Base-by-base conservation (phyloP, 2,888 invertebrate species). In the Hofmannophila pseudospretella region DNA sequence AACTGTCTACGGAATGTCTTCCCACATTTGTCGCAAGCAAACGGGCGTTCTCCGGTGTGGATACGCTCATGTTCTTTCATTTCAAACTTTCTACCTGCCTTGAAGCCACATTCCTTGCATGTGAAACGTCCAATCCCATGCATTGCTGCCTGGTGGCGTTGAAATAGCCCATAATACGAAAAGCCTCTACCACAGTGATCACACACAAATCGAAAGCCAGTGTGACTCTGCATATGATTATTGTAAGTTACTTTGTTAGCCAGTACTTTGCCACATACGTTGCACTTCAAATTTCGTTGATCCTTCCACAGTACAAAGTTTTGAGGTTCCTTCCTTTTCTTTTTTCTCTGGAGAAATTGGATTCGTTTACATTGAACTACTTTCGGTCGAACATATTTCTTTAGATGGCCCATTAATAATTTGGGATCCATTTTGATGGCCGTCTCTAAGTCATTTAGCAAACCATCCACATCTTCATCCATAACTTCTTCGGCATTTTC, bases 1-100 rank as follows among this genome's bases (percentile, higher is more conserved):
- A 68, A 72, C 36, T 64, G 56, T 38, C 82, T 56, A 0, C 80
- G 67, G 55, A 85, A 86, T 0, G 80, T 82, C 2, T 81, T 41
- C 0, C 84, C 84, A 11, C 86, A 86, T 40, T 77, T 72, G 1
- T 84, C 82, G 44, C 86, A 86, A 0, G 80, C 62, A 20, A 75
- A 85, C 0, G 86, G 86, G 12, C 85, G 42, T 40, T 85, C 85
- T 0, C 84, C 85, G 0, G 84, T 75, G 36, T 86, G 86, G 3
- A 80, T 34, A 7, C 85, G 41, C 14, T 69, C 61, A 43, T 86
- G 85, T 54, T 82, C 85, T 0, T 62, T 65, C 29, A 86, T 47
- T 14, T 68, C 70, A 11, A 66, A 47, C 16, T 62, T 67, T 23
- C 67, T 57, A 0, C 73, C 63, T 1, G 80, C 77, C 59, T 80